Evolutionary conservation across 2,888 invertebrate genomes (phyloP), one percentile per base, ranked within the genome.

Genomic region (Aradus depressus): DNA sequence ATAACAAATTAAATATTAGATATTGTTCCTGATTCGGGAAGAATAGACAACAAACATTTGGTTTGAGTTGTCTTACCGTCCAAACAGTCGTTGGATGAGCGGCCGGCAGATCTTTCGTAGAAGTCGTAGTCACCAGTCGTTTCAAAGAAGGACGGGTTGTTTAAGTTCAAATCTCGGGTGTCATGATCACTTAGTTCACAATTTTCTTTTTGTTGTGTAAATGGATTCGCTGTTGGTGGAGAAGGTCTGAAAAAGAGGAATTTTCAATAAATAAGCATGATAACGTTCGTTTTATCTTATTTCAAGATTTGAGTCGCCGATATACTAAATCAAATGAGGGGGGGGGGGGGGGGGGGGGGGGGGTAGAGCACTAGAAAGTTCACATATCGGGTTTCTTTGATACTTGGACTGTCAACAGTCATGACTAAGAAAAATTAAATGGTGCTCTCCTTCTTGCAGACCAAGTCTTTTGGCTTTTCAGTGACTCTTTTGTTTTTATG

Each of bases 111-210:
- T 60, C 84, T 73, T 67, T 90, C 88, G 62, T 89, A 87, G 66
- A 84, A 91, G 64, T 88, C 86, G 64, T 84, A 91, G 64, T 81
- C 87, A 22, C 84, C 85, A 1, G 78, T 79, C 31, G 77, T 79
- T 64, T 91, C 91, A 64, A 91, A 91, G 65, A 81, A 82, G 38
- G 82, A 77, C 1, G 89, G 85, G 70, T 89, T 89, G 47, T 83
- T 84, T 53, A 86, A 76, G 64, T 90, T 88, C 64, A 90, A 70
- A 62, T 88, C 86, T 49, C 85, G 73, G 0, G 86, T 82, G 65
- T 89, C 89, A 42, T 86, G 75, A 65, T 91, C 90, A 64, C 88
- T 90, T 5, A 92, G 71, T 66, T 92, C 91, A 64, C 91, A 92
- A 66, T 92, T 92, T 60, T 90, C 88, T 28, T 80, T 70, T 58